Evolutionary conservation across 2,888 invertebrate genomes (phyloP).

Genomic region (Tinea trinotella): DNA sequence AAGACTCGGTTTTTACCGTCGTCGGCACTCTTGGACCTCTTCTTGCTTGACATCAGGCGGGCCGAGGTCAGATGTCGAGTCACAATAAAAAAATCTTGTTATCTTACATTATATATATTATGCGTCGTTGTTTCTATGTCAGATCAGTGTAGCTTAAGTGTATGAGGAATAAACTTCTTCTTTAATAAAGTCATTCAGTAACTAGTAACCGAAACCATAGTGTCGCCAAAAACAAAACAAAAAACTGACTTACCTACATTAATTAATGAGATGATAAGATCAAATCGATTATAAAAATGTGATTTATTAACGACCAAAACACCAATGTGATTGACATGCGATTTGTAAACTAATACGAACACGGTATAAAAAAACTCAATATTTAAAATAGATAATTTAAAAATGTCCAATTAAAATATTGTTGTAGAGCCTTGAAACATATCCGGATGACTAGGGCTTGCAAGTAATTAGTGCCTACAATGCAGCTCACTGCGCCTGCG

Average conservation of each 20-base stretch:
- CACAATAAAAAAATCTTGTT: too few species aligned
- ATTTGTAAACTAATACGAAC: slow-evolving; percentile 3
- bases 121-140: too few species aligned
- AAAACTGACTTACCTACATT: background rate
- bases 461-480: slow-evolving; percentile 15
- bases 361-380: background rate
- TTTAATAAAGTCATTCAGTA: too few species aligned
- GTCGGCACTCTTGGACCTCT: too few species aligned
- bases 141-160: too few species aligned
- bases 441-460: slow-evolving; percentile 17
- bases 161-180: too few species aligned
- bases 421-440: slow-evolving; percentile 8
- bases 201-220: too few species aligned
- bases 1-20: too few species aligned
- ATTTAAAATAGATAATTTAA: slow-evolving; percentile 5
- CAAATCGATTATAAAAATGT: background rate
- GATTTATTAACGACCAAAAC: background rate
- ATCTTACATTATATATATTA: too few species aligned
- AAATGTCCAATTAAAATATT: slow-evolving; percentile 2
- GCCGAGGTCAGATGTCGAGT: too few species aligned
- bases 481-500: slow-evolving; percentile 13
- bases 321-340: slow-evolving; percentile 1
- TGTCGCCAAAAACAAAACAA: too few species aligned
- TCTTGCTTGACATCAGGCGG: too few species aligned
- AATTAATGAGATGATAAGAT: background rate